Base-by-base conservation (phyloP, 2,888 invertebrate genomes). In the Drepanosiphum platanoidis region DNA sequence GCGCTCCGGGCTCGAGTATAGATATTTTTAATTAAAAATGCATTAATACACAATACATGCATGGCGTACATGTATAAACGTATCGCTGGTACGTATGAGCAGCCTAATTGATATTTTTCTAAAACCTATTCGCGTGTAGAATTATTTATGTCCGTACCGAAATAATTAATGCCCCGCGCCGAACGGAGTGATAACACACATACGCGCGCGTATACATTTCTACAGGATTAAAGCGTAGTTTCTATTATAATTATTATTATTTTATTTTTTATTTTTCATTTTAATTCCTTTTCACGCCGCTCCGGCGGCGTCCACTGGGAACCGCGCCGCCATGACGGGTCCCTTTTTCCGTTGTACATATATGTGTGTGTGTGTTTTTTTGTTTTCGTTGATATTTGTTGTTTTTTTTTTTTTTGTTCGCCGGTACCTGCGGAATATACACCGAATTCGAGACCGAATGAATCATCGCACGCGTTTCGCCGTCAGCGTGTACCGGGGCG, bases 1-100 rank as follows among this genome's bases (percentile, higher is more conserved):
- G 9, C 27, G n/a, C 27, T n/a, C n/a, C 30, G 1, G 15, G 68
- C n/a, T 80, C 36, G 34, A 11, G 18, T 58, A 13, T 58, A 58
- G 36, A 36, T n/a, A 30, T 78, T 34, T 80, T 80, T 80, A 80
- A 70, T 80, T 81, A 71, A 81, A 70, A 80, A 68, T 52, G 11
- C 52, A 30, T 64, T 0, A 27, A 64, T 68, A 52, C n/a, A 32
- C 32, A n/a, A 15, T n/a, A 34, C 5, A 7, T 74, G 32, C 5
- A 72, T 27, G 9, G 2, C 7, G 18, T 30, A 52, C 2, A 30
- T 1, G 3, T 78, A 46, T 46, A n/a, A 46, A n/a, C 34, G 27
- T 64, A 64, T 64, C 11, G 64, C 15, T 22, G 64, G 64, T 42
- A 77, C 36, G 66, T 30, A 36, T 30, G 30, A 27, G 3, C 9